Base-by-base conservation (phyloP, 2,113 vertebrate species). In the Ahaetulla prasina region DNA sequence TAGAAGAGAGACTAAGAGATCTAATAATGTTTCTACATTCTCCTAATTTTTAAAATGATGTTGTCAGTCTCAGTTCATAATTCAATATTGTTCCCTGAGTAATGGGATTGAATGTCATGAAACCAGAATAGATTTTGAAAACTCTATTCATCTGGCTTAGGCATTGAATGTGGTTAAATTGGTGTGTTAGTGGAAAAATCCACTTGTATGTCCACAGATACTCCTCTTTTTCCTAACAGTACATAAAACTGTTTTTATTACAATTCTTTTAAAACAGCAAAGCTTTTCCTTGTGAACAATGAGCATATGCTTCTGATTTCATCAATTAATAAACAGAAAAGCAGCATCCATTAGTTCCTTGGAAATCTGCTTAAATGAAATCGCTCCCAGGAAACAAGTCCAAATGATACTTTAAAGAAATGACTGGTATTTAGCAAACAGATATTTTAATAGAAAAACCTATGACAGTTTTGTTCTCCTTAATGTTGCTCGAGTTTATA, bases 341-440 rank as follows among this genome's bases (percentile, higher is more conserved):
- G 92, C 49, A 95, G 94, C 95, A 96, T 97, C 95, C 95, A 95
- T 93, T 86, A 90, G 92, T 95, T 96, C 96, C 96, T 95, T 96
- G 94, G 94, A 96, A 95, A 95, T 95, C 90, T n/a, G 87, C 92
- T 95, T 94, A 91, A 96, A 96, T 20, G 47, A 94, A 96, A 96
- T 96, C 94, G 94, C 95, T 97, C 95, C 95, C 96, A 94, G 96
- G 96, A 96, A 97, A 97, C 95, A 96, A 96, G 95, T 92, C 95
- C 94, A 87, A 80, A 95, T 95, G 95, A 96, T 96, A 96, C 94
- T 97, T 96, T 96, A 96, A 94, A 95, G 96, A 96, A 95, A 96
- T 95, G 96, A 97, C 91, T 96, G 96, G 96, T 96, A 94, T 96
- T 97, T 96, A 96, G 95, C 95, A 97, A 97, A 95, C 94, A 96